Base-by-base conservation (phyloP, 2,888 invertebrate genomes). In the Trisateles emortualis region DNA sequence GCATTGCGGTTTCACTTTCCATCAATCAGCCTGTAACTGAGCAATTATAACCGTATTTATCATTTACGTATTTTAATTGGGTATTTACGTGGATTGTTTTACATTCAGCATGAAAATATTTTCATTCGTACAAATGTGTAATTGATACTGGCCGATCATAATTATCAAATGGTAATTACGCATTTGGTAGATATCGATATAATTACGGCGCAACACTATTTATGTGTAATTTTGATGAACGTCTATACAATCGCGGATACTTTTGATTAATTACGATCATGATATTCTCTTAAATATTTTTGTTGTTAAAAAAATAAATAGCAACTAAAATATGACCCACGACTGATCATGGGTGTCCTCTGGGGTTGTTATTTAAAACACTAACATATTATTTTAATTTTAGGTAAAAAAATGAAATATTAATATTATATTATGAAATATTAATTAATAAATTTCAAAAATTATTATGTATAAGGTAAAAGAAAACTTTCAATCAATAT, bases 41-140 rank as follows among this genome's bases (percentile, higher is more conserved):
- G 61, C 55, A 56, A 78, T 78, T 76, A 74, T 54, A 65, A 42
- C 54, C 38, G 57, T 64, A 64, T 64, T 71, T 52, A 64, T 67
- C 65, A 67, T 63, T 59, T 62, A 64, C 56, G 68, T 69, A 78
- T 74, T 78, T 77, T 79, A 80, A 81, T 80, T 74, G 68, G 64
- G 40, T 38, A 58, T 52, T 59, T 62, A 66, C 58, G 56, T 53
- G 64, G 66, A 74, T 59, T 58, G 41, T 42, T 26, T 52, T 44
- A 30, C 26, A 35, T 46, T 26, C 5, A 4, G 14, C 13, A 26
- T 39, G 24, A 60, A 60, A 58, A 59, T 41, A 53, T 30, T 60
- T 32, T 41, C 45, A 50, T 58, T 61, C 41, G 42, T 46, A 56
- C 48, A 51, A 56, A 64, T 58, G 52, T 71, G 67, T 61, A 68